Evolutionary conservation across 2,888 invertebrate genomes (phyloP).

Genomic region (Iselma pallidipennis): DNA sequence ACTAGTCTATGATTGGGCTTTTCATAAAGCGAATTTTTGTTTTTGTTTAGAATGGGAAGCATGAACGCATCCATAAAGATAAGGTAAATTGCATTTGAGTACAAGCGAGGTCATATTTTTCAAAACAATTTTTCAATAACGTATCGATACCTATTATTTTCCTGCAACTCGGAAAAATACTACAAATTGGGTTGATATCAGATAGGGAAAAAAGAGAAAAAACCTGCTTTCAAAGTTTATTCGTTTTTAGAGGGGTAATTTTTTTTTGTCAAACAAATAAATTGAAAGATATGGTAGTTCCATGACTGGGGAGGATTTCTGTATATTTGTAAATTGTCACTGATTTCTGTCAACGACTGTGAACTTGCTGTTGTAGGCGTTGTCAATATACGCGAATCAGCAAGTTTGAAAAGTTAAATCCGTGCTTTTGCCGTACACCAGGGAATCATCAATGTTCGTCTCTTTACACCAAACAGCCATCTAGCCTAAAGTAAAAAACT

Average conservation of each 20-base stretch:
- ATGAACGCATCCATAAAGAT: neutral
- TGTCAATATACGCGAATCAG: neutral
- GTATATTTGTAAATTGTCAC: neutral
- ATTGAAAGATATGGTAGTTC: neutral
- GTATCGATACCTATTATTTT: no score
- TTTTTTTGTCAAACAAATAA: no score
- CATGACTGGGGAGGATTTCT: neutral
- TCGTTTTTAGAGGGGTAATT: no score
- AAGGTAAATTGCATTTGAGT: neutral
- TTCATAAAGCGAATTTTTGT: no score
- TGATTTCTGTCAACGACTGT: neutral
- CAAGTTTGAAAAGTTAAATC: slow-evolving; percentile 6
- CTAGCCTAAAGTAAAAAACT: neutral
- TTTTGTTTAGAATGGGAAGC: neutral
- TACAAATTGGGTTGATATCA: no score
- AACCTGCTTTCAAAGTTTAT: neutral
- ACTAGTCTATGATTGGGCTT: neutral
- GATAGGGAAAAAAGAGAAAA: no score
- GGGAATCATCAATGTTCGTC: slow-evolving; percentile 4
- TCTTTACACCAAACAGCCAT: slow-evolving; percentile 1
- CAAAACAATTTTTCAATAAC: no score
- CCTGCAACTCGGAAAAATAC: no score
- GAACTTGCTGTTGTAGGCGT: no score
- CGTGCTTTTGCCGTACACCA: neutral
- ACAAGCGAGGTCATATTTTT: neutral